phyloP scores from a whole-genome alignment of 2,888 invertebrate species.

The Caradrina kadenii region DNA sequence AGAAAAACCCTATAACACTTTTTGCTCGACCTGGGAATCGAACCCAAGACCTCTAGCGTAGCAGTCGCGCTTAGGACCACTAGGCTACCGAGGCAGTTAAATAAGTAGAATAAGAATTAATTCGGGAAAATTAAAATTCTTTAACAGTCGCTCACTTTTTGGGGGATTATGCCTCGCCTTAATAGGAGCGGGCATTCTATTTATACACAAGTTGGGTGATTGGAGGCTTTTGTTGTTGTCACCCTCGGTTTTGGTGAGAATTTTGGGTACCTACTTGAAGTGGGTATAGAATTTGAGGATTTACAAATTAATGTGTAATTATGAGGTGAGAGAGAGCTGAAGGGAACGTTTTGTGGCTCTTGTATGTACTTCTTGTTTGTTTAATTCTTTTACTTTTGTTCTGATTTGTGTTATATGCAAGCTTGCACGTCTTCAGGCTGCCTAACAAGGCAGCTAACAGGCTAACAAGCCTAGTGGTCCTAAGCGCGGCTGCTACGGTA shows the following conservation, averaged over 20 bases:
- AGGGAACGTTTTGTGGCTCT: background rate
- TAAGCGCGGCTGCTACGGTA: too few relatives aligned
- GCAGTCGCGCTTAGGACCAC: too few relatives aligned
- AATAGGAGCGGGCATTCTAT: constrained; percentile 48
- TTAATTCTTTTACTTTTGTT: too few relatives aligned
- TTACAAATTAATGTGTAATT: constrained; percentile 34
- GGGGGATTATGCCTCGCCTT: constrained; percentile 57
- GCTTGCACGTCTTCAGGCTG: too few relatives aligned
- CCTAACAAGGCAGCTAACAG: too few relatives aligned
- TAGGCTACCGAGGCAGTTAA: too few relatives aligned
- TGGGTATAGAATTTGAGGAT: constrained; percentile 30
- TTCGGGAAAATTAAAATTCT: constrained; percentile 77
- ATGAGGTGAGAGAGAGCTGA: constrained; percentile 5
- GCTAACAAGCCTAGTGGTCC: too few relatives aligned
- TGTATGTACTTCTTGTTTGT: background rate
- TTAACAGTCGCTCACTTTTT: constrained; percentile 67
- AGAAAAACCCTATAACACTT: too few relatives aligned
- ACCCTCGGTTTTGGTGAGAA: constrained; percentile 6
- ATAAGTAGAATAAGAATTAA: constrained; percentile 77
- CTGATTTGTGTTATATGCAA: too few relatives aligned
- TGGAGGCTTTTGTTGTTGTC: constrained; percentile 37
- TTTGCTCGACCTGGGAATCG: too few relatives aligned
- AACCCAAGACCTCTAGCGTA: too few relatives aligned
- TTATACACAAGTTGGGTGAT: constrained; percentile 47
- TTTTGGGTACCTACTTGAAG: constrained; percentile 22